phyloP scores from a whole-genome alignment of 2,888 invertebrate species.

The Micoletzkya japonica region DNA sequence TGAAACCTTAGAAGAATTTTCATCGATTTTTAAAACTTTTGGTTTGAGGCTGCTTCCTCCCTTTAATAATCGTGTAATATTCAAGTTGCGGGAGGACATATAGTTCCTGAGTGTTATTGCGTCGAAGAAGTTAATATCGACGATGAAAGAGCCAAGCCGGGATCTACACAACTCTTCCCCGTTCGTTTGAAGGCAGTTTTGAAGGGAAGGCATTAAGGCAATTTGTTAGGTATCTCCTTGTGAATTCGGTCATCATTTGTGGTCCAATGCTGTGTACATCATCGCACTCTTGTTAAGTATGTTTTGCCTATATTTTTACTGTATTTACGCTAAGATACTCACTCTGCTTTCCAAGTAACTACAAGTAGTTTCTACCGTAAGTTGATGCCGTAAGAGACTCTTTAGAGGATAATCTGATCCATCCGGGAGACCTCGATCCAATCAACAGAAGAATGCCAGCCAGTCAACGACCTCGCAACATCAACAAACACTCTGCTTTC shows the following conservation, averaged over 20 bases:
- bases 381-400: too few relatives aligned
- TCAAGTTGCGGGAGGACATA: slow-evolving; percentile 42
- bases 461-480: slow-evolving; percentile 84
- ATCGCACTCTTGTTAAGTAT: slow-evolving; percentile 81
- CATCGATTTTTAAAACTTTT: too few relatives aligned
- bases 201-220: background rate
- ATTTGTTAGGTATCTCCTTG: slow-evolving; percentile 12
- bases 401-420: slow-evolving; percentile 57
- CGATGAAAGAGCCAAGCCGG: slow-evolving; percentile 70
- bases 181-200: slow-evolving; percentile 66
- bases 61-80: too few relatives aligned
- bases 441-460: slow-evolving; percentile 91
- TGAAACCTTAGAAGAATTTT: too few relatives aligned
- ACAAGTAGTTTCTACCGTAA: background rate
- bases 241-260: slow-evolving; percentile 74
- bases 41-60: too few relatives aligned
- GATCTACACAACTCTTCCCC: slow-evolving; percentile 73
- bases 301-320: slow-evolving; percentile 31
- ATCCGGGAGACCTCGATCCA: slow-evolving; percentile 92
- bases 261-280: slow-evolving; percentile 95
- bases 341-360: slow-evolving; percentile 94
- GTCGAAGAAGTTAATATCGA: slow-evolving; percentile 62
- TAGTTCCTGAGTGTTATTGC: slow-evolving; percentile 90
- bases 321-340: too few relatives aligned
- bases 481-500: slow-evolving; percentile 93